Evolutionary conservation across 1,140 invertebrate genomes (phyloP).

Genomic region (Psix sp.): DNA sequence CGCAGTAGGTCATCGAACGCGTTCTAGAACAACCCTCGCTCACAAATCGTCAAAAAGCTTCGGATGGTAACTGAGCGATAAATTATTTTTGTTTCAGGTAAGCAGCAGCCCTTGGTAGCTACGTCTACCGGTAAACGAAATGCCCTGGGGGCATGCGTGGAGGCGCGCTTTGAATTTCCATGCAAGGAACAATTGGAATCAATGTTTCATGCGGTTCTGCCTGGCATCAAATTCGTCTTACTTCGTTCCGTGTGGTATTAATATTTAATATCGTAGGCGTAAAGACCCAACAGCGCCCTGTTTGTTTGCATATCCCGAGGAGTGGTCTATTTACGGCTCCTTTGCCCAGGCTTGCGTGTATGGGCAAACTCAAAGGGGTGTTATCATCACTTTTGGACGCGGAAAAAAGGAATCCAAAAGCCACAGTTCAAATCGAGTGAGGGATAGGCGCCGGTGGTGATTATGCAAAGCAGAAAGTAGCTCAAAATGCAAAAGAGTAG

Average conservation of each 20-base stretch:
- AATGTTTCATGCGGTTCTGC: constrained; percentile 40
- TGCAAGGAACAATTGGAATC: constrained; percentile 53
- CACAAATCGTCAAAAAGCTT: constrained; percentile 20
- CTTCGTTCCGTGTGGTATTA: constrained; percentile 32
- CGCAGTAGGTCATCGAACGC: constrained; percentile 15
- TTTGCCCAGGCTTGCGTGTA: neutral
- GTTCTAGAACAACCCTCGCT: constrained; percentile 13
- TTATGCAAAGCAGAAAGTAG: constrained; percentile 58
- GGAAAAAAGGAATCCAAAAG: constrained; percentile 37
- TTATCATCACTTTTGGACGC: constrained; percentile 32
- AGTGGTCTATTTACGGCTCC: constrained; percentile 28
- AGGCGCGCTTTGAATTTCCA: constrained; percentile 39
- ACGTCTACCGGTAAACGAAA: constrained; percentile 25
- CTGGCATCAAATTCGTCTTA: constrained; percentile 34
- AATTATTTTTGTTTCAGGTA: constrained; percentile 56
- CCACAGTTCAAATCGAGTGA: constrained; percentile 46
- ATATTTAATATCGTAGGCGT: constrained; percentile 31
- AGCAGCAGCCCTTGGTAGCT: constrained; percentile 31
- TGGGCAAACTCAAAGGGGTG: constrained; percentile 21
- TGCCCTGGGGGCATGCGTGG: constrained; percentile 25
- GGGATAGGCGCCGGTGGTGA: constrained; percentile 42
- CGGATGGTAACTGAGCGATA: constrained; percentile 25
- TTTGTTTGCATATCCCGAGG: constrained; percentile 48
- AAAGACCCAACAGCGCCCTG: constrained; percentile 33
- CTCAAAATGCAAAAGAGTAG: constrained; percentile 55